phyloP scores from a whole-genome alignment of 2,888 invertebrate species.

The Tiphia femorata region DNA sequence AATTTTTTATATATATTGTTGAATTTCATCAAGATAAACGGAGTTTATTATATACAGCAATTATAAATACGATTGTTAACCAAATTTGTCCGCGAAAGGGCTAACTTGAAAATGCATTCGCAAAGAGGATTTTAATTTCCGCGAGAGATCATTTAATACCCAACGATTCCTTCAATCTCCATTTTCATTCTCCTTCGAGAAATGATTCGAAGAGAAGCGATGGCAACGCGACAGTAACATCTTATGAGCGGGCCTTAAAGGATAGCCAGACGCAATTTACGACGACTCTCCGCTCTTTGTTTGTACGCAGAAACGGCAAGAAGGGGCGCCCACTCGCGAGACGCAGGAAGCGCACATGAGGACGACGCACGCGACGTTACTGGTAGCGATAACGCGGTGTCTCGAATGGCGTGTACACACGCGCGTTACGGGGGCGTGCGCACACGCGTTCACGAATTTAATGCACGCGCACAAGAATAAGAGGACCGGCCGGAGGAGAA shows the following conservation, averaged over 20 bases:
- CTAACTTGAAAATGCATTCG: slow-evolving; percentile 38
- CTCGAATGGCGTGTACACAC: slow-evolving; percentile 33
- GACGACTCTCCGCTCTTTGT: slow-evolving; percentile 44
- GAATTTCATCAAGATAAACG: no score
- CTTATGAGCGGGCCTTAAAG: slow-evolving; percentile 1
- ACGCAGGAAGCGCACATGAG: slow-evolving; percentile 41
- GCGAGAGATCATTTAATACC: slow-evolving; percentile 23
- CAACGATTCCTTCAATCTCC: no score
- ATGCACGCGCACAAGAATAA: slow-evolving; percentile 23
- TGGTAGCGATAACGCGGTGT: slow-evolving; percentile 29
- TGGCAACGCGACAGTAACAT: no score
- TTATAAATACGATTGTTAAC: no score
- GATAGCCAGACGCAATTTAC: slow-evolving; percentile 32
- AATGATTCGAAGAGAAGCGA: no score
- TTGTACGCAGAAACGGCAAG: slow-evolving; percentile 59
- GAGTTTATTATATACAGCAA: no score
- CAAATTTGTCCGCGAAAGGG: slow-evolving; percentile 34
- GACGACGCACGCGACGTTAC: slow-evolving; percentile 45
- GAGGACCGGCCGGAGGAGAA: slow-evolving; percentile 24
- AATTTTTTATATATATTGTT: no score
- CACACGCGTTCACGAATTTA: no score
- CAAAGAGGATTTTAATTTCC: slow-evolving; percentile 36
- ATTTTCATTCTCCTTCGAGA: no score
- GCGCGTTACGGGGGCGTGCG: slow-evolving; percentile 21
- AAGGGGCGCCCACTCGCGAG: slow-evolving; percentile 45